These are phyloP conservation scores for Acanthiza pusilla DNA, from an alignment of 2,797 vertebrate species.

Conservation along the genomic window DNA sequence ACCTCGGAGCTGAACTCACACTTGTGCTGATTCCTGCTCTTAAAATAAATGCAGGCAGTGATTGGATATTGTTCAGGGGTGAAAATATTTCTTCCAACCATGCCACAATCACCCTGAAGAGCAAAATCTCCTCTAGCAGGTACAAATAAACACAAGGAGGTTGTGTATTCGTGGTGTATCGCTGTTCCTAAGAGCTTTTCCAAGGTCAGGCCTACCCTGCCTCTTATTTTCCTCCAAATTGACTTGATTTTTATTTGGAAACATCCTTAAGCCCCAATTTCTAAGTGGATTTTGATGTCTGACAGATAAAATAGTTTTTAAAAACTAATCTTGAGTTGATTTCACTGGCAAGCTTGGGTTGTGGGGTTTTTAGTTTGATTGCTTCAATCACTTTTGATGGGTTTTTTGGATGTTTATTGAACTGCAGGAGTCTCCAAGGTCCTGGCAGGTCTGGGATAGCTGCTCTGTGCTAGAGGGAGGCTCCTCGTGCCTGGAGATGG, in stretches of 20 bases:
- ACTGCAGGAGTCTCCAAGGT: neutral
- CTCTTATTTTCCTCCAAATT: neutral
- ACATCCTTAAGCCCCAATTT: neutral
- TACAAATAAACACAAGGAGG: neutral
- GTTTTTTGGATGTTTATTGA: neutral
- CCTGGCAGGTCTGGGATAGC: neutral
- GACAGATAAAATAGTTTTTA: neutral
- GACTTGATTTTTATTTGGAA: neutral
- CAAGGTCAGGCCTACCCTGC: neutral
- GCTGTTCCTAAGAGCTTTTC: neutral
- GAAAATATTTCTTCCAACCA: constrained; percentile 1
- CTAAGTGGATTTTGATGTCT: neutral
- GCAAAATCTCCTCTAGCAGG: neutral
- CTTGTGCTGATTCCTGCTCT: constrained; percentile 16
- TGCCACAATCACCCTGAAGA: neutral
- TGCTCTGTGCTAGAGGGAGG: neutral
- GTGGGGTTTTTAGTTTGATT: neutral
- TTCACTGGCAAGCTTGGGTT: neutral
- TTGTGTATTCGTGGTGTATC: neutral
- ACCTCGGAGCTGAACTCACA: neutral
- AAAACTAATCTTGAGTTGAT: neutral
- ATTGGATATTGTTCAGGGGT: constrained; percentile 3
- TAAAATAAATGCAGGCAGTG: neutral
- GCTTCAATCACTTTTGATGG: neutral
- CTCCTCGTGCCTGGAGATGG: neutral